A percentile compares a stretch with the other conserved stretches of the same genome.
These are phyloP conservation scores for Halichoerus grypus DNA, from an alignment of 2,113 vertebrate genomes.

Conservation along the genomic window DNA sequence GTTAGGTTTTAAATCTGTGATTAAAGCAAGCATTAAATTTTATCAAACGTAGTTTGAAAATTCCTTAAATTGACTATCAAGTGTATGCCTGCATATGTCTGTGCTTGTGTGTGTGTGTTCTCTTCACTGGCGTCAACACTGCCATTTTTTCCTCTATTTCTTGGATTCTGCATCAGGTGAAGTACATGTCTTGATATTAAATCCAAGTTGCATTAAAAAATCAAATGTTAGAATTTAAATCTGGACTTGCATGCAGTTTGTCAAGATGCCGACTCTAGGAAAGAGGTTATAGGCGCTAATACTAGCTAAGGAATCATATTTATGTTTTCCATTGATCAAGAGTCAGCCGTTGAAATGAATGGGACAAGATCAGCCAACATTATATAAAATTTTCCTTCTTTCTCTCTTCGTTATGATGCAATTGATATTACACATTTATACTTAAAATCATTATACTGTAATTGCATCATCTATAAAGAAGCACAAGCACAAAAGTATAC, in stretches of 20 bases:
- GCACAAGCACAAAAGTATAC: neutral
- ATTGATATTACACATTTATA: neutral
- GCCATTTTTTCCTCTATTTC: neutral
- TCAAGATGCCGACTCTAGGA: neutral
- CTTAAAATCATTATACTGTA: neutral
- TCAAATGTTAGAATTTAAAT: neutral
- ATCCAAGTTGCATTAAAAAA: neutral
- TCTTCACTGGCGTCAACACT: neutral
- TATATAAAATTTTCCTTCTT: neutral
- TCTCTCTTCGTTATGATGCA: neutral
- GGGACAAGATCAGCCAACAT: neutral
- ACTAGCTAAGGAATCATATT: neutral
- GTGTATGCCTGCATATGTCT: fast-evolving
- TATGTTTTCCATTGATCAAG: neutral
- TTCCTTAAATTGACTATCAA: neutral
- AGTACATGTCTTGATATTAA: neutral
- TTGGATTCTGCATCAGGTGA: neutral
- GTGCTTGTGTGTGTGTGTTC: neutral
- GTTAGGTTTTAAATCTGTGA: neutral
- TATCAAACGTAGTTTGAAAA: neutral
- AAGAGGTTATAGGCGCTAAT: neutral
- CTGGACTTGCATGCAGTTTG: too few relatives aligned
- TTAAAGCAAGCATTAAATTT: neutral
- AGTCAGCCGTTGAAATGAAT: neutral
- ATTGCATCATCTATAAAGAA: neutral